Evolutionary conservation across 2,888 invertebrate species (phyloP).

Genomic region (Pseudococcus longispinus): DNA sequence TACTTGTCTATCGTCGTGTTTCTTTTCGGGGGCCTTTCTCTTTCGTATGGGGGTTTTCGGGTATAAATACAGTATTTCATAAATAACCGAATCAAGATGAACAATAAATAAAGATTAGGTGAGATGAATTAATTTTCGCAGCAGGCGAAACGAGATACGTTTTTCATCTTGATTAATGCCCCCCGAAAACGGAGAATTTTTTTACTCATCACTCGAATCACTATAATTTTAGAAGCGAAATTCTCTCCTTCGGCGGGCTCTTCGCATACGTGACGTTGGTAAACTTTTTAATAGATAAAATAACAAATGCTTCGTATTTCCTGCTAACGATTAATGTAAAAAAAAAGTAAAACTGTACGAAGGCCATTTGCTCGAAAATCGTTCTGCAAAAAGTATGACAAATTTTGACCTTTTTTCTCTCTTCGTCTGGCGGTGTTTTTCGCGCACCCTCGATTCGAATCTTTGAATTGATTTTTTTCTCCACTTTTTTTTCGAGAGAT

Average conservation of each 20-base stretch:
- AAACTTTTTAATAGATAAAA: slow-evolving; percentile 17
- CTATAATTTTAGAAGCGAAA: neutral
- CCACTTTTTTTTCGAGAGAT: neutral
- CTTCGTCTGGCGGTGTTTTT: neutral
- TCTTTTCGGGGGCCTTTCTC: neutral
- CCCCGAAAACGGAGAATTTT: neutral
- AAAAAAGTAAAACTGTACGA: neutral
- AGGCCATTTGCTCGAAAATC: slow-evolving; percentile 14
- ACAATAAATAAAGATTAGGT: slow-evolving; percentile 30
- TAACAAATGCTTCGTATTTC: slow-evolving; percentile 1
- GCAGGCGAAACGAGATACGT: neutral
- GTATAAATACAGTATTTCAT: slow-evolving; percentile 16
- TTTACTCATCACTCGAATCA: slow-evolving; percentile 13
- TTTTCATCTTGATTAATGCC: slow-evolving; percentile 28
- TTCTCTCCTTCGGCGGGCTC: neutral
- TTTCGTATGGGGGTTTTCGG: neutral
- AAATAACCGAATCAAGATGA: slow-evolving; percentile 25
- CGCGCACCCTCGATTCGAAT: slow-evolving; percentile 11
- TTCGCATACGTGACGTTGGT: neutral
- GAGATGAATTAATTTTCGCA: slow-evolving; percentile 9
- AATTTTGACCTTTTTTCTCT: slow-evolving; percentile 4
- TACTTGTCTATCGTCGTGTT: neutral
- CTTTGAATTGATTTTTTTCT: slow-evolving; percentile 14
- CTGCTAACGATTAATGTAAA: neutral
- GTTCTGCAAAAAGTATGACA: neutral